phyloP scores from a whole-genome alignment of 2,888 invertebrate species.

The Ochropleura leucogaster region DNA sequence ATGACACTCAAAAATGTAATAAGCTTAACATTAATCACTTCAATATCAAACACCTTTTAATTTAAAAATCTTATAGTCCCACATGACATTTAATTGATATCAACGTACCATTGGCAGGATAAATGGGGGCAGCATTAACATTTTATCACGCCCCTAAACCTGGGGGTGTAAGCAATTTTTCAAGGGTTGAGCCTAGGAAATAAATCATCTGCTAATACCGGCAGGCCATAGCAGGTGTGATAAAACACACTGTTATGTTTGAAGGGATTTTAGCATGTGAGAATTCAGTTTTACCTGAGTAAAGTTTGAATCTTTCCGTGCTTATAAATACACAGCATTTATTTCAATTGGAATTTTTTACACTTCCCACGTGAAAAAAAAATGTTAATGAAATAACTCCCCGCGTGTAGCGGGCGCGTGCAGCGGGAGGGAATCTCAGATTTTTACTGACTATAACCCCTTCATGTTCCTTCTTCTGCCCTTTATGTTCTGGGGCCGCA shows the following conservation, averaged over 20 bases:
- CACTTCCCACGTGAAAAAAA: too few species aligned
- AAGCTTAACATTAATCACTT: background rate
- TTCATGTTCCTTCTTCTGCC: too few species aligned
- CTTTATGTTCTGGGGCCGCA: too few species aligned
- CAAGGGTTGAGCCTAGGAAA: conserved; percentile 59
- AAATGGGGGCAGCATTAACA: conserved; percentile 56
- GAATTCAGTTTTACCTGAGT: conserved; percentile 9
- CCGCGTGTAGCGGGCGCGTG: too few species aligned
- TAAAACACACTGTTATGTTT: conserved; percentile 61
- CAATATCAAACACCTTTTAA: conserved; percentile 10
- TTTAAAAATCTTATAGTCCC: conserved; percentile 1
- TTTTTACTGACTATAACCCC: too few species aligned
- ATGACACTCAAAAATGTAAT: background rate
- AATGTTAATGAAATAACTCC: too few species aligned
- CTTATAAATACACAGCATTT: too few species aligned
- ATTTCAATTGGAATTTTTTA: too few species aligned
- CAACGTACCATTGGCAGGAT: conserved; percentile 20
- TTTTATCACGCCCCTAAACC: conserved; percentile 61
- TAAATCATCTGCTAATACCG: conserved; percentile 68
- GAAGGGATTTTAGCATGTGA: conserved; percentile 32
- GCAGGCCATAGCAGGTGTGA: conserved; percentile 57
- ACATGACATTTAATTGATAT: conserved; percentile 55
- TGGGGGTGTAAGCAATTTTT: conserved; percentile 66
- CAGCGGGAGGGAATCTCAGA: too few species aligned
- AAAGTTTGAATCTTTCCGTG: background rate